These are phyloP conservation scores for Kradibia gibbosae DNA, from an alignment of 1,140 invertebrate genomes.

Conservation along the genomic window DNA sequence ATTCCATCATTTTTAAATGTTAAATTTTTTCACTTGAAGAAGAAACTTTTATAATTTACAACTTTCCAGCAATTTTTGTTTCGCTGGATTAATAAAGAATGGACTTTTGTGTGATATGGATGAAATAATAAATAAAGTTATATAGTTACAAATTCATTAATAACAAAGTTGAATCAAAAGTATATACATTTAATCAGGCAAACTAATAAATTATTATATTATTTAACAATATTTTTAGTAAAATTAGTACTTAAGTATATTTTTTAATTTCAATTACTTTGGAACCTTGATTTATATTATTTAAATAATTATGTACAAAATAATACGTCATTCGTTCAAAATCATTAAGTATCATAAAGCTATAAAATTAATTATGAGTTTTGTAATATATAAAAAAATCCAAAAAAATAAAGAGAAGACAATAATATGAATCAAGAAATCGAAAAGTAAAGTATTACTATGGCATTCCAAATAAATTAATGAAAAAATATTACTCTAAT, in stretches of 20 bases:
- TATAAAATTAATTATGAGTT: background rate
- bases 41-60: conserved; percentile 30
- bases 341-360: background rate
- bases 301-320: background rate
- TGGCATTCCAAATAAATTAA: conserved; percentile 38
- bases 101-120: conserved; percentile 49
- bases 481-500: conserved; percentile 16
- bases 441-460: conserved; percentile 44
- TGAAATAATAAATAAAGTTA: conserved; percentile 40
- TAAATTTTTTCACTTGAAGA: conserved; percentile 24
- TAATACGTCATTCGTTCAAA: background rate
- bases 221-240: conserved; percentile 35
- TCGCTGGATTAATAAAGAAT: conserved; percentile 43
- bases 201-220: conserved; percentile 26
- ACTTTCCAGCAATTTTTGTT: conserved; percentile 36
- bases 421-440: conserved; percentile 27
- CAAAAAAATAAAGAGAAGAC: background rate
- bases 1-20: conserved; percentile 33
- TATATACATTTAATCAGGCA: conserved; percentile 20
- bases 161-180: conserved; percentile 41
- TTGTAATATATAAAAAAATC: conserved; percentile 1
- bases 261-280: conserved; percentile 24
- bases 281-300: conserved; percentile 28
- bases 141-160: conserved; percentile 17
- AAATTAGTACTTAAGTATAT: conserved; percentile 21